These are phyloP conservation scores for Chaetura pelagica DNA, from an alignment of 2,113 vertebrate genomes.

Conservation along the genomic window DNA sequence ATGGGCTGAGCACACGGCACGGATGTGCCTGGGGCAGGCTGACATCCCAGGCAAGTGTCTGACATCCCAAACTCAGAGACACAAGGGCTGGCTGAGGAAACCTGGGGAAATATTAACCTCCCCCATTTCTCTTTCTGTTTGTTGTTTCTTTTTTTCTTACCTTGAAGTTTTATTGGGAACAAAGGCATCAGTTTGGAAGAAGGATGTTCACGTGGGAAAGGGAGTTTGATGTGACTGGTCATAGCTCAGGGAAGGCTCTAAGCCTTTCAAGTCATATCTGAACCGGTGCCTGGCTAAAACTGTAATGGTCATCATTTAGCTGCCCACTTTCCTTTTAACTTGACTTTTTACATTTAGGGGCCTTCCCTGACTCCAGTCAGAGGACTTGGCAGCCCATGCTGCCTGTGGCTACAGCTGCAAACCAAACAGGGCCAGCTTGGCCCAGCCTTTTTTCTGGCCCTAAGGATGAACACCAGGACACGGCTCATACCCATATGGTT, in stretches of 20 bases:
- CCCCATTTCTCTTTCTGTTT: not conserved
- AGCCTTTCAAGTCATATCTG: not conserved
- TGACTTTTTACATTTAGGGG: not conserved
- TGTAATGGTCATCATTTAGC: not conserved
- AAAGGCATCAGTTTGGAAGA: not conserved
- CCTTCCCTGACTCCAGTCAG: not conserved
- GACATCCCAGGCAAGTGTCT: slow-evolving; percentile 30
- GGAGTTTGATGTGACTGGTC: not conserved
- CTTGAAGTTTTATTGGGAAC: not conserved
- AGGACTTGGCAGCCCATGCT: not conserved
- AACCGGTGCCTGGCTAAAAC: not conserved
- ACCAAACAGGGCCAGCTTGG: not conserved
- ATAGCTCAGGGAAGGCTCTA: not conserved
- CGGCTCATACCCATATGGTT: not conserved
- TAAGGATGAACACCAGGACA: not conserved
- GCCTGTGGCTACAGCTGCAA: not conserved
- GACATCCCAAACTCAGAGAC: not conserved
- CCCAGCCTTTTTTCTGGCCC: not conserved
- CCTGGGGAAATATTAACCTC: not conserved
- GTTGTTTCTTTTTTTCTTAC: not conserved
- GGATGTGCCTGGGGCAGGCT: not conserved
- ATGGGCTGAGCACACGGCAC: not conserved
- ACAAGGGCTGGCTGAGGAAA: not conserved
- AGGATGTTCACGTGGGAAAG: not conserved
- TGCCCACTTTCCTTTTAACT: not conserved